phyloP scores from a whole-genome alignment of 2,797 vertebrate species.

The Semotilus atromaculatus region DNA sequence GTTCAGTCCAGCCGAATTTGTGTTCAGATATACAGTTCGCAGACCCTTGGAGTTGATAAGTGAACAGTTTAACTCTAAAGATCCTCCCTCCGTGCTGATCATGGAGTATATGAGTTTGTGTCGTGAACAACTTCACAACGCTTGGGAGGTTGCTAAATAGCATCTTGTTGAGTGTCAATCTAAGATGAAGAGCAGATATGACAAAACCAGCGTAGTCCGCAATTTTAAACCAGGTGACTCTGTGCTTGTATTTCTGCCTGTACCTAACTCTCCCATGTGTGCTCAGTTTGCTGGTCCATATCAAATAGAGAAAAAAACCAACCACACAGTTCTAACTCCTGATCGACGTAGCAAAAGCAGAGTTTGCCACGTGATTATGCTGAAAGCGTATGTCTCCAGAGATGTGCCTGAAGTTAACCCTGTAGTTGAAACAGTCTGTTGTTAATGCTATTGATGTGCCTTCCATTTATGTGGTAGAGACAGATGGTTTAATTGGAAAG shows the following conservation, averaged over 20 bases:
- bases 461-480: background rate
- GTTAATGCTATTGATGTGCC: background rate
- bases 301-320: background rate
- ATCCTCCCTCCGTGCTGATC: accelerated
- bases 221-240: background rate
- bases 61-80: background rate
- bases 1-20: background rate
- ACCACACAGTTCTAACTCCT: background rate
- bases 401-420: background rate
- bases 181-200: background rate
- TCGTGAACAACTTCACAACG: background rate
- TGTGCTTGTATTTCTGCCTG: background rate
- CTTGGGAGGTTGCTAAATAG: background rate
- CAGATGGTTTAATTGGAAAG: background rate
- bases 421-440: background rate
- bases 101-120: background rate
- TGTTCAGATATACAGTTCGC: background rate
- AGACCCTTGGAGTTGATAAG: background rate
- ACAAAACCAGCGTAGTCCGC: background rate
- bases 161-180: background rate
- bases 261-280: background rate
- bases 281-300: background rate
- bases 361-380: background rate
- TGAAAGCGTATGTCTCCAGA: background rate
- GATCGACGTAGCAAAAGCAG: background rate